Base-by-base conservation (phyloP, 2,113 vertebrate genomes). In the Origma solitaria region DNA sequence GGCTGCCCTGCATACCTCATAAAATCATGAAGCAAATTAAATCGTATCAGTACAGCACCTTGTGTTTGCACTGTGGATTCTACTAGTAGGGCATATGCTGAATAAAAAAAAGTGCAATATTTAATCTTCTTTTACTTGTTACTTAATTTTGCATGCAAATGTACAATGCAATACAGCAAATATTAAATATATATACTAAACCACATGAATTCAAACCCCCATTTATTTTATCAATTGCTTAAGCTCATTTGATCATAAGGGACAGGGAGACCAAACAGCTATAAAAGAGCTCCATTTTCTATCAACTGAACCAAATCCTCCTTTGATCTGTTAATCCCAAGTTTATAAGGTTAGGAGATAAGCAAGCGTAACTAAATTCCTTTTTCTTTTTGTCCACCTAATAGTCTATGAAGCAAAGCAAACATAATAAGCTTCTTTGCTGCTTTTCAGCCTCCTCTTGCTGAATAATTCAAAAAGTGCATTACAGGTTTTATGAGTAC, bases 301-400 rank as follows among this genome's bases (percentile, higher is more conserved):
- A 98, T 99, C 98, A 98, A 97, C 98, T 98, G 98, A 98, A 98
- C 98, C 98, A 98, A 98, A 98, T 98, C 99, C 95, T 97, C 98
- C 99, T 99, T 99, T 99, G 99, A 99, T 99, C 99, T 99, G 98
- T 98, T 99, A 99, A 99, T 99, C 99, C 99, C 92, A 97, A 97
- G 97, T 98, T 99, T 98, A 98, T 98, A 99, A 99, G 98, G 98
- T 99, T 99, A 99, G 98, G 98, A 98, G 98, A 99, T 99, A 99
- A 99, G 99, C 98, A 98, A 98, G 98, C 98, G 94, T 99, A 99
- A 99, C 97, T 98, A 98, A 99, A 98, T 97, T 98, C 98, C 98
- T 98, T 98, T 99, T 98, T 98, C 95, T 98, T 98, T 98, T 96
- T 94, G 98, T 98, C 97, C 98, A 98, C 97, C 98, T 98, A 98